A percentile compares a stretch with the other conserved stretches of the same genome.
Evolutionary conservation across 2,888 invertebrate species (phyloP).

Genomic region (Pyrgus malvae): DNA sequence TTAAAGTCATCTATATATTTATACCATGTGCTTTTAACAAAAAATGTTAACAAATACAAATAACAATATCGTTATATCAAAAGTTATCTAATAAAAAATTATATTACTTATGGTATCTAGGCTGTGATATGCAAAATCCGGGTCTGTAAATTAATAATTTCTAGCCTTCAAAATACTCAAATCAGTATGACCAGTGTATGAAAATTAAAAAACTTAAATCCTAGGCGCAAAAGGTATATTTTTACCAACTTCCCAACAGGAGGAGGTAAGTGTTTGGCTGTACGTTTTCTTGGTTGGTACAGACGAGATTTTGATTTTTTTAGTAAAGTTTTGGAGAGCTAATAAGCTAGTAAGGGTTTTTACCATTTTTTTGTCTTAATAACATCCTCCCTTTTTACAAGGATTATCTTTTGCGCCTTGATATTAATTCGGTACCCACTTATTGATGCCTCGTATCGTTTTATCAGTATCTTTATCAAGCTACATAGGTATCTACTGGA

Average conservation of each 20-base stretch:
- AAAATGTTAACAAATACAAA: conserved; percentile 25
- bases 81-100: conserved; percentile 28
- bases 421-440: no score
- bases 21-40: conserved; percentile 21
- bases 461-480: neutral
- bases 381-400: no score
- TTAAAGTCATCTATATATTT: conserved; percentile 13
- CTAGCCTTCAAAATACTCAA: conserved; percentile 4
- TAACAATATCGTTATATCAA: conserved; percentile 28
- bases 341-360: no score
- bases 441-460: no score
- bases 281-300: neutral
- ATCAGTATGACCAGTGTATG: neutral
- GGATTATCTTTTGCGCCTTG: conserved; percentile 11
- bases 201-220: neutral
- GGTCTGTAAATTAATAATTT: conserved; percentile 21
- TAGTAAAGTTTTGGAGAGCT: no score
- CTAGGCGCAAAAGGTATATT: conserved; percentile 9
- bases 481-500: neutral
- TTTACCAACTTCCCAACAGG: no score
- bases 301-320: no score
- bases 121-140: conserved; percentile 27
- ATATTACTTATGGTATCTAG: conserved; percentile 28
- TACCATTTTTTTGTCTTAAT: no score
- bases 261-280: neutral